Evolutionary conservation across 2,797 vertebrate genomes (phyloP).

Genomic region (Diglossa cyanea): DNA sequence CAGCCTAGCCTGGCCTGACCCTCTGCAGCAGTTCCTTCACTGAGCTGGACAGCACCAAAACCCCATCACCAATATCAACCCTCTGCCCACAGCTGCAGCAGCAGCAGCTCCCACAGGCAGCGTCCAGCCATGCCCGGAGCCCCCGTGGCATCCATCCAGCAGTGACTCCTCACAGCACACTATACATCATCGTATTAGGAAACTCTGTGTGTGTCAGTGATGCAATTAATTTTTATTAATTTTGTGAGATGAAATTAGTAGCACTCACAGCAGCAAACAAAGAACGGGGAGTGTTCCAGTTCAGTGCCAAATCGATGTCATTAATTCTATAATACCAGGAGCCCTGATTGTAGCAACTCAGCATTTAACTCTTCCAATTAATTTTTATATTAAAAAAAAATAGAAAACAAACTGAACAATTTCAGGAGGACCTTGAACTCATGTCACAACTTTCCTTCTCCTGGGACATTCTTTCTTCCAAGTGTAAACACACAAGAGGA

Average conservation of each 20-base stretch:
- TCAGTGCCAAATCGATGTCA: slow-evolving; percentile 63
- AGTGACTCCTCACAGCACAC: not conserved
- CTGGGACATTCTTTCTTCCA: slow-evolving; percentile 43
- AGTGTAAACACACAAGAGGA: slow-evolving; percentile 9
- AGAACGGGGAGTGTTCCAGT: slow-evolving; percentile 45
- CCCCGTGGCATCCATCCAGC: not conserved
- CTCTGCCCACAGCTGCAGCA: not conserved
- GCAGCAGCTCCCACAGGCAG: not conserved
- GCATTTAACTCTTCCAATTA: slow-evolving; percentile 75
- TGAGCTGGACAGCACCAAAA: not conserved
- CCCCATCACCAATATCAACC: fast-evolving
- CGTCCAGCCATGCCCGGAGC: not conserved
- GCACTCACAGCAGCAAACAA: slow-evolving; percentile 56
- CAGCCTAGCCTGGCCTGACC: not conserved
- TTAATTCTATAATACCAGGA: slow-evolving; percentile 70
- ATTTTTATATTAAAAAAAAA: slow-evolving; percentile 55
- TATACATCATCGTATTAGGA: not conserved
- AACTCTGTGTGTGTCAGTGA: slow-evolving; percentile 57
- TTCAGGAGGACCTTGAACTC: slow-evolving; percentile 70
- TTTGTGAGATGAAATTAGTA: slow-evolving; percentile 74
- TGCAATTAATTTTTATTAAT: slow-evolving; percentile 77
- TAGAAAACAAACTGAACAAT: slow-evolving; percentile 49
- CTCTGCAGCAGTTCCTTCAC: fast-evolving
- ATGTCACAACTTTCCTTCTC: slow-evolving; percentile 51
- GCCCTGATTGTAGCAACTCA: slow-evolving; percentile 67